phyloP scores from a whole-genome alignment of 2,113 vertebrate genomes.

The Sinocyclocheilus anophthalmus region DNA sequence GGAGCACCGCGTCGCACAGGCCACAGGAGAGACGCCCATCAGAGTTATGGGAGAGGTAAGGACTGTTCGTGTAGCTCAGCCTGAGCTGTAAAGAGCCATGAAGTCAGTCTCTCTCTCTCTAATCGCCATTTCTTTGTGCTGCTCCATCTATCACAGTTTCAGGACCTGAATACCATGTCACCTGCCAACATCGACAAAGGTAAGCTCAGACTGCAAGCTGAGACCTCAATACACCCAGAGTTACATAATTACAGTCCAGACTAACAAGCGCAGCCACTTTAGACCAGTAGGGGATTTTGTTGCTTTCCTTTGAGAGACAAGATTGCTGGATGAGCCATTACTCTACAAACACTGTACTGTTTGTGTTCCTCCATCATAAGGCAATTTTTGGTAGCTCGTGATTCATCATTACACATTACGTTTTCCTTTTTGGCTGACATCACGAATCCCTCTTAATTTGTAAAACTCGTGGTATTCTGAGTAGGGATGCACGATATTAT shows the following conservation, averaged over 20 bases:
- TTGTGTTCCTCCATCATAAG: neutral
- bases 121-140: slow-evolving; percentile 19
- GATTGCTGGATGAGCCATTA: neutral
- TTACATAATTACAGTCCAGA: neutral
- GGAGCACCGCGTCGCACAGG: slow-evolving; percentile 94
- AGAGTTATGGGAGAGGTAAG: slow-evolving; percentile 97
- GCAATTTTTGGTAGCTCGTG: neutral
- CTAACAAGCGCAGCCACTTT: neutral
- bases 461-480: no score
- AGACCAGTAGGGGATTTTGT: neutral
- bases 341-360: neutral
- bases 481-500: no score
- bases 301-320: neutral
- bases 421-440: no score
- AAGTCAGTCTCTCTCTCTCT: neutral
- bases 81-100: neutral
- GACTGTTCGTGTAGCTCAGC: neutral
- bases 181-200: slow-evolving; percentile 91
- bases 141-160: slow-evolving; percentile 79
- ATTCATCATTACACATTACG: neutral
- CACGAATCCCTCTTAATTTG: no score
- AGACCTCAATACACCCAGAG: neutral
- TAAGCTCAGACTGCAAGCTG: slow-evolving; percentile 59
- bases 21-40: slow-evolving; percentile 92
- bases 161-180: slow-evolving; percentile 86